Percentiles rank a stretch among this genome's conserved stretches.
These are phyloP conservation scores for Cygnus olor DNA, from an alignment of 2,797 vertebrate genomes.

Conservation along the genomic window DNA sequence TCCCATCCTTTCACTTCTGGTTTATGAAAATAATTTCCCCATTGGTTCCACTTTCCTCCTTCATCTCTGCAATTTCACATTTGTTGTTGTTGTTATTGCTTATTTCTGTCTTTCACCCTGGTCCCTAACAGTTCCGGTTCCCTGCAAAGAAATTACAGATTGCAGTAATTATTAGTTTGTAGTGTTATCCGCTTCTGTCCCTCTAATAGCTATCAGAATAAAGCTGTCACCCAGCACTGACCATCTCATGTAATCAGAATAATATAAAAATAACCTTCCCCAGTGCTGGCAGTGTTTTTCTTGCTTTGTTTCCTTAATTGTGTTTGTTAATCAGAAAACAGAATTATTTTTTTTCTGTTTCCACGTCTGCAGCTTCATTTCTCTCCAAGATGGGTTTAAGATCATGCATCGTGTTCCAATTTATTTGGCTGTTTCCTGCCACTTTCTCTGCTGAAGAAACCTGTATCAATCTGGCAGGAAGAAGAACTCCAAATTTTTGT, in stretches of 20 bases:
- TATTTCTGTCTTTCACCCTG: background rate
- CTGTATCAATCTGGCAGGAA: fast-evolving
- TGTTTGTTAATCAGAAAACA: conserved; percentile 76
- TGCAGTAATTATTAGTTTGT: conserved; percentile 67
- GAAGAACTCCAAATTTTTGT: background rate
- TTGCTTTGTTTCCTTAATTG: conserved; percentile 71
- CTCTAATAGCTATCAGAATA: conserved; percentile 64
- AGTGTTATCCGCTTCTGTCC: conserved; percentile 61
- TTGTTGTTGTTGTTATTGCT: background rate
- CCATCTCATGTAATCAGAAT: conserved; percentile 35
- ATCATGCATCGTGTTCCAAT: background rate
- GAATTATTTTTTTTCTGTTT: conserved; percentile 67
- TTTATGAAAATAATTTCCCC: conserved; percentile 44
- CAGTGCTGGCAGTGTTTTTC: conserved; percentile 22
- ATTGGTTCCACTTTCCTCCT: conserved; percentile 38
- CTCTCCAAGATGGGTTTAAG: background rate
- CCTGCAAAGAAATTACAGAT: conserved; percentile 68
- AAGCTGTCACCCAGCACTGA: conserved; percentile 73
- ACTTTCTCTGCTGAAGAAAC: background rate
- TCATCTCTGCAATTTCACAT: background rate
- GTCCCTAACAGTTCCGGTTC: conserved; percentile 26
- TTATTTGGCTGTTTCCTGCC: background rate
- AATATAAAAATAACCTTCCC: conserved; percentile 66
- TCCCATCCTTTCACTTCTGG: conserved; percentile 19
- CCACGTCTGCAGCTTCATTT: background rate